Evolutionary conservation across 2,113 vertebrate species (phyloP), one percentile per base, ranked within the genome.

Genomic region (Ahaetulla prasina): DNA sequence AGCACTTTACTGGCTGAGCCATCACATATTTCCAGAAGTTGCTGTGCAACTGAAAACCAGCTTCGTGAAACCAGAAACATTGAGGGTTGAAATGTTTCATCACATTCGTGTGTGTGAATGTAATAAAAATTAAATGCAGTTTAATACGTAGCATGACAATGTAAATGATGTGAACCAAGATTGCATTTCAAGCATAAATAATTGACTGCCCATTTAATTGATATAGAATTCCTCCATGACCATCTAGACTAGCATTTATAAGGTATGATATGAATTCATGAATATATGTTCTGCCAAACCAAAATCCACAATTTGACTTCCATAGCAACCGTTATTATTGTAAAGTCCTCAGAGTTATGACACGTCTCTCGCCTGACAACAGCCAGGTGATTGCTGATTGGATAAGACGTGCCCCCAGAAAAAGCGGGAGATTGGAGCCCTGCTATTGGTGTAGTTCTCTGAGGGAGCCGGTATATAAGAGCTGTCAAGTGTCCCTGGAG

Each of bases 11-110:
- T 97, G 98, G 89, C 98, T 97, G 86, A 98, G 98, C 94, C 98
- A 96, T 0, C 98, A 98, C 98, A 98, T 99, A 96, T 98, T 98
- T 97, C 98, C 98, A 94, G 98, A 97, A 93, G 98, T 98, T 95
- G 98, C 97, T 92, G 97, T 97, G 7, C 97, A 97, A 93, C 96
- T 98, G 95, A 98, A 98, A 96, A 98, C 98, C 96, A 93, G 98
- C 93, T 96, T 98, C 97, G 95, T 98, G 96, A 96, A 98, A 98
- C 93, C 96, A 98, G 97, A 93, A 98, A 97, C 96, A 98, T 98
- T 97, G 98, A 98, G 96, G 98, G 97, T 52, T 30, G 49, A 80
- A 80, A 39, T 20, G 16, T 80, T 39, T 18, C 30, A 68, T 68
- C 3, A 14, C 60, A 12, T 30, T n/a, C n/a, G 18, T 16, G 27